Evolutionary conservation across 2,888 invertebrate genomes (phyloP).

Genomic region (Neocrepidodera transversa): DNA sequence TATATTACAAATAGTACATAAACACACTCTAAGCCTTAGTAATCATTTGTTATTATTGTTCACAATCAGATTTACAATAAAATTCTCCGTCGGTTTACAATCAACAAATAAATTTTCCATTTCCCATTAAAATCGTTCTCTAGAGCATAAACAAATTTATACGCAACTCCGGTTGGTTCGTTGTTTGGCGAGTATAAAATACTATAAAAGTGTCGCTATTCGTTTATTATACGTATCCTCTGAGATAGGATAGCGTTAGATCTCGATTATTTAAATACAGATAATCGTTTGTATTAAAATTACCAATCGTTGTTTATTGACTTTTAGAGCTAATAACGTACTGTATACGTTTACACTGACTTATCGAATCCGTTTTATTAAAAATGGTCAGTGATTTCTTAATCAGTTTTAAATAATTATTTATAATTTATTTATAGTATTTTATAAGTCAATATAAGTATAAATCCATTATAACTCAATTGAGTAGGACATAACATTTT

Average conservation of each 20-base stretch:
- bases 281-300: constrained; percentile 43
- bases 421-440: too few relatives aligned
- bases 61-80: constrained; percentile 13
- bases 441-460: too few relatives aligned
- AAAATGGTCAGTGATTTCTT: too few relatives aligned
- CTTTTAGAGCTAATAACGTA: constrained; percentile 18
- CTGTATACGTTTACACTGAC: constrained; percentile 10
- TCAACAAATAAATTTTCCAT: constrained; percentile 22
- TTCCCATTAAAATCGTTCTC: constrained; percentile 45
- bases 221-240: too few relatives aligned
- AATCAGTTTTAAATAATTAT: too few relatives aligned
- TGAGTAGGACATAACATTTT: too few relatives aligned
- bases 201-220: background rate
- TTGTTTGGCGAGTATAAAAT: background rate
- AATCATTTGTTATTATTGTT: constrained; percentile 9
- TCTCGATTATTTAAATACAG: constrained; percentile 39
- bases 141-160: constrained; percentile 44
- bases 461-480: too few relatives aligned
- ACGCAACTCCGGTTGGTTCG: background rate
- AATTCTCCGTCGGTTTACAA: constrained; percentile 11
- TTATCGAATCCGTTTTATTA: too few relatives aligned
- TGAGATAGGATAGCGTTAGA: constrained; percentile 31
- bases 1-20: too few relatives aligned
- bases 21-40: too few relatives aligned
- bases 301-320: constrained; percentile 30